phyloP scores from a whole-genome alignment of 2,888 invertebrate genomes.

The Norana najaformis region DNA sequence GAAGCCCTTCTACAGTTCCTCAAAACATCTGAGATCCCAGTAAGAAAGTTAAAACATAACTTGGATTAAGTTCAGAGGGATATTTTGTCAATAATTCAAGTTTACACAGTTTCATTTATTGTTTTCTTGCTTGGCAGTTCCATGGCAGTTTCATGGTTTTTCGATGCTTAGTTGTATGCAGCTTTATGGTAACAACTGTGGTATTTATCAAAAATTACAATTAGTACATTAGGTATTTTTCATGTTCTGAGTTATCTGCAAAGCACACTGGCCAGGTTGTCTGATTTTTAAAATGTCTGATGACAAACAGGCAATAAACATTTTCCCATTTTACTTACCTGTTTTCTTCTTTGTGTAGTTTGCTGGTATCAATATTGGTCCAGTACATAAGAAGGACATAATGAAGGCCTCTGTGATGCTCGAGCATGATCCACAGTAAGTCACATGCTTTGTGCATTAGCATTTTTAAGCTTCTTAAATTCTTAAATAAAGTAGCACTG shows the following conservation, averaged over 20 bases:
- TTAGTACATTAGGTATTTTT: background rate
- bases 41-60: slow-evolving; percentile 48
- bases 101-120: background rate
- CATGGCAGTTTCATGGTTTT: background rate
- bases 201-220: background rate
- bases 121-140: background rate
- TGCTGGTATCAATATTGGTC: slow-evolving; percentile 96
- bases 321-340: background rate
- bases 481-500: too few relatives aligned
- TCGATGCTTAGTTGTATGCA: background rate
- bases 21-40: slow-evolving; percentile 60
- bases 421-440: slow-evolving; percentile 78
- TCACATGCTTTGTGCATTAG: slow-evolving; percentile 34
- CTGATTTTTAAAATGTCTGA: background rate
- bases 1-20: slow-evolving; percentile 77
- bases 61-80: background rate
- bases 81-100: background rate
- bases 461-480: background rate
- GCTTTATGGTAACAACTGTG: background rate
- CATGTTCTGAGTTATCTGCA: background rate
- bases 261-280: background rate
- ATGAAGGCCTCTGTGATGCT: slow-evolving; percentile 99
- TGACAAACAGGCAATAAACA: background rate
- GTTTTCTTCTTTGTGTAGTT: slow-evolving; percentile 71
- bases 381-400: slow-evolving; percentile 97